Base-by-base conservation (phyloP, 2,797 vertebrate species). In the Phoxinus dragarum region DNA sequence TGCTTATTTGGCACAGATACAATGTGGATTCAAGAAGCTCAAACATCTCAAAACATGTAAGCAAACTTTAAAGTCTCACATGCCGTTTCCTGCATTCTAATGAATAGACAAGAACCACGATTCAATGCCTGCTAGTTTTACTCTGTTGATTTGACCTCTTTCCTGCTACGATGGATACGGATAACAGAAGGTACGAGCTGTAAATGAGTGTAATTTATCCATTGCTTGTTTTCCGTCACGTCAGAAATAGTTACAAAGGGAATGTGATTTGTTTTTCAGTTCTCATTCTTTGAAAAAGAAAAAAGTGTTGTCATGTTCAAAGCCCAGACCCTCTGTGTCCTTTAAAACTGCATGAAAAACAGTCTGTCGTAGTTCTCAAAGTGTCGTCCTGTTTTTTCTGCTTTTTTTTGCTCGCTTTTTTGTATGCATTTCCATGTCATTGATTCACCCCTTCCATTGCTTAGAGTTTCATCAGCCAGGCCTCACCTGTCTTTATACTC, bases 11-110 rank as follows among this genome's bases (percentile, higher is more conserved):
- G 66, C 82, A 1, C 92, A 99, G 98, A 91, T 99, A 98, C 94
- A 98, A 98, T 66, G 96, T 99, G 87, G 98, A 99, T 91, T 98
- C 98, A 87, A 97, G 96, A 95, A 97, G 96, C 94, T 96, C 96
- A 89, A 99, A 98, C 88, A 93, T 97, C 91, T 97, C 98, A 89
- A 99, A 99, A 94, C 96, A 97, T 80, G 98, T 99, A 94, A 96
- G 98, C 59, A 40, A 19, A 67, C 27, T 6, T 73, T 27, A 67
- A 36, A 17, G 31, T 42, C 64, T 69, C 76, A 36, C 19, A 6
- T 79, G 64, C 3, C 27, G 12, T 75, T 87, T 80, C 6, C n/a
- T 68, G 31, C 16, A 34, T 49, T 34, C 3, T 69, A 61, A 84
- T 10, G 17, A 23, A 66, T 31, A 40, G 36, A 67, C 6, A 40